These are phyloP conservation scores for Tholera decimalis DNA, from an alignment of 2,888 invertebrate genomes.

Conservation along the genomic window DNA sequence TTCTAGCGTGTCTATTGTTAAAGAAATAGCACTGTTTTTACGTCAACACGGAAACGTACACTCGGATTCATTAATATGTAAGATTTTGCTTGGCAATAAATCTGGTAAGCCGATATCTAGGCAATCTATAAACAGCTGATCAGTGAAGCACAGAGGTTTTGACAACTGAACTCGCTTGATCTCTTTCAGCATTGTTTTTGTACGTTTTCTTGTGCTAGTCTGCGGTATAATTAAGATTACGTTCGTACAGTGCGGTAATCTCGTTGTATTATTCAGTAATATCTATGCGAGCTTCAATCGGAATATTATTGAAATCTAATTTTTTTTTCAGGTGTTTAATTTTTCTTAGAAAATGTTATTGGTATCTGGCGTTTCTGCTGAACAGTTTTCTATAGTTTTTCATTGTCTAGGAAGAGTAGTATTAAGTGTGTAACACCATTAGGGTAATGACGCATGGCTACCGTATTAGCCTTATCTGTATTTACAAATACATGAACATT, in stretches of 20 bases:
- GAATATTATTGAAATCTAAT: conserved; percentile 53
- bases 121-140: conserved; percentile 62
- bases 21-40: conserved; percentile 73
- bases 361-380: conserved; percentile 36
- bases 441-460: conserved; percentile 43
- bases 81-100: conserved; percentile 58
- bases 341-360: conserved; percentile 37
- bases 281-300: conserved; percentile 45
- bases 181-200: conserved; percentile 47
- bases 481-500: conserved; percentile 55
- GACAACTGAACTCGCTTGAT: conserved; percentile 62
- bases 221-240: conserved; percentile 61
- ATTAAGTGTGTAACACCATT: conserved; percentile 27
- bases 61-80: conserved; percentile 62
- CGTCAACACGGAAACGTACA: conserved; percentile 67
- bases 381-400: conserved; percentile 43
- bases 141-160: conserved; percentile 64
- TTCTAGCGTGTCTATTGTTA: conserved; percentile 76
- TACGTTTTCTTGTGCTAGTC: conserved; percentile 43
- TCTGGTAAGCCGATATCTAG: conserved; percentile 57
- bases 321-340: conserved; percentile 17
- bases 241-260: conserved; percentile 45
- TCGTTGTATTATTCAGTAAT: conserved; percentile 46
- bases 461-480: conserved; percentile 49
- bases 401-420: conserved; percentile 24